Evolutionary conservation across 2,888 invertebrate species (phyloP).

Genomic region (Dichetophora obliterata): DNA sequence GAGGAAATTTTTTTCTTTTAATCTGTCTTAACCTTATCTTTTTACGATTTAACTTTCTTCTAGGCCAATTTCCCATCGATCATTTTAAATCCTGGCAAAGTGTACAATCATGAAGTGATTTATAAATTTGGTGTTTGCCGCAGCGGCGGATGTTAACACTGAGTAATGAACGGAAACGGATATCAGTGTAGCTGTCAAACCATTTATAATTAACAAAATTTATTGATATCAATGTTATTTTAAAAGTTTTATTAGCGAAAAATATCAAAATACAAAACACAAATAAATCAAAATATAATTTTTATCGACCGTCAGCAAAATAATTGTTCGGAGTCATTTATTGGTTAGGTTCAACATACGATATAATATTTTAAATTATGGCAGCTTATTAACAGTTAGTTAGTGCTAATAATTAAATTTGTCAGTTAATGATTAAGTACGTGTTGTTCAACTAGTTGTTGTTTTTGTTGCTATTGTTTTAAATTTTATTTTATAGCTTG

Average conservation of each 20-base stretch:
- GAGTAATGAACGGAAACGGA: neutral
- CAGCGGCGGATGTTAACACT: slow-evolving; percentile 16
- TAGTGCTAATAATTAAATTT: neutral
- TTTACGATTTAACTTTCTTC: slow-evolving; percentile 59
- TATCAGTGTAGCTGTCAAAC: neutral
- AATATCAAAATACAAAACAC: neutral
- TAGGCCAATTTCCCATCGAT: slow-evolving; percentile 83
- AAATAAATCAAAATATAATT: neutral
- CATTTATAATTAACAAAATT: neutral
- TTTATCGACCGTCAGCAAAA: neutral
- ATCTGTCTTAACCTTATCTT: neutral
- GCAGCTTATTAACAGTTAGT: neutral
- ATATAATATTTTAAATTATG: neutral
- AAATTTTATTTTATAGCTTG: neutral
- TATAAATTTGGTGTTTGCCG: slow-evolving; percentile 77
- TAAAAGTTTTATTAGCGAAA: neutral
- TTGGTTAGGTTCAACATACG: neutral
- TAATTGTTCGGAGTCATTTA: neutral
- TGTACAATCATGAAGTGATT: slow-evolving; percentile 79
- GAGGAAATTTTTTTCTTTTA: neutral
- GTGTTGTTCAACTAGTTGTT: neutral
- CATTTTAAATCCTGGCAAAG: slow-evolving; percentile 79
- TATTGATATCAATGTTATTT: neutral
- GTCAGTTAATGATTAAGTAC: neutral
- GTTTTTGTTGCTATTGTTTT: neutral